phyloP scores from a whole-genome alignment of 1,140 invertebrate genomes.

The Reticulitermes speratus region DNA sequence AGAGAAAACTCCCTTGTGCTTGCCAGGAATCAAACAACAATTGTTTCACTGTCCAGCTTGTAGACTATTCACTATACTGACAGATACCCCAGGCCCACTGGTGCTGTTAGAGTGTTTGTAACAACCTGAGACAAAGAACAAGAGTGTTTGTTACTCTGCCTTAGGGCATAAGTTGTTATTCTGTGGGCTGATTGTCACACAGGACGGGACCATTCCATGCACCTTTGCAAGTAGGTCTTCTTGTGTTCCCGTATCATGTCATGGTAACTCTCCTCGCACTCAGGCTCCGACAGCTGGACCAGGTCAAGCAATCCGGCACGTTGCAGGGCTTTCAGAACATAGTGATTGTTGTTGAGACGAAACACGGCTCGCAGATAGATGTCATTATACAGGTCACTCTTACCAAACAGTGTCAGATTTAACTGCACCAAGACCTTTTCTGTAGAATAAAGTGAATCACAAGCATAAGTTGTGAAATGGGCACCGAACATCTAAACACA shows the following conservation, averaged over 20 bases:
- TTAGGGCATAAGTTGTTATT: too few species aligned
- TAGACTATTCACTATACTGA: too few species aligned
- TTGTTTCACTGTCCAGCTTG: too few species aligned
- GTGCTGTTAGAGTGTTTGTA: too few species aligned
- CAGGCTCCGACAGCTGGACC: constrained; percentile 73
- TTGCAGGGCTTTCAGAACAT: constrained; percentile 85
- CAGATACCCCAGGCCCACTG: too few species aligned
- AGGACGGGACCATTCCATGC: constrained; percentile 25
- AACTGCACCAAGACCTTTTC: constrained; percentile 84
- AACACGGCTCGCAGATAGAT: constrained; percentile 81
- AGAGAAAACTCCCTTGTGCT: too few species aligned
- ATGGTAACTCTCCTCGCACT: constrained; percentile 64
- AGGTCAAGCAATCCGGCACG: constrained; percentile 79
- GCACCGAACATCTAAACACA: too few species aligned
- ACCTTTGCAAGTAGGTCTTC: constrained; percentile 75
- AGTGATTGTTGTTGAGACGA: constrained; percentile 89
- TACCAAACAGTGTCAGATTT: constrained; percentile 78
- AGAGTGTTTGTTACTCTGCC: too few species aligned
- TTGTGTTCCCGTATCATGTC: constrained; percentile 73
- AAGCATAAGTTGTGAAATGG: too few species aligned
- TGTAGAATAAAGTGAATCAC: constrained; percentile 43
- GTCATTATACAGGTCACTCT: constrained; percentile 83
- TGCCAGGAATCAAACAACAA: too few species aligned
- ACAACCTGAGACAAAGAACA: too few species aligned
- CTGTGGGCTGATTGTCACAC: too few species aligned